Evolutionary conservation across 2,113 vertebrate species (phyloP), one percentile per base, ranked within the genome.

Genomic region (Upupa epops): DNA sequence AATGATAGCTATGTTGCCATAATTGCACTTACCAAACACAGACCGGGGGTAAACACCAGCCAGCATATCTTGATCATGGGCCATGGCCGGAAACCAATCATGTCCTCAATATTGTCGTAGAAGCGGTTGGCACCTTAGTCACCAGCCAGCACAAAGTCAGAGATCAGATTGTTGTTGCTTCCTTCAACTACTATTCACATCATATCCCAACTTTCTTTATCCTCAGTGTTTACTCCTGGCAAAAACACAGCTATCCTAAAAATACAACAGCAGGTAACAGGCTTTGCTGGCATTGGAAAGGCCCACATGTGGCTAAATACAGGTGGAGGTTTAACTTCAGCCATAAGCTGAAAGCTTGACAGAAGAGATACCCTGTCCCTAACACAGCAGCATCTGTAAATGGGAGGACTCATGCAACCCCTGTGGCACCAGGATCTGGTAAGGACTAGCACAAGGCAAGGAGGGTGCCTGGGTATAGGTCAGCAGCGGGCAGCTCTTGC

Each of bases 31-130:
- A 99, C 99, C 97, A 98, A 63, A 94, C 99, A 99, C 69, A 99
- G 80, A 3, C 98, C 95, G 1, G 99, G 99, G 54, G 99, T 99
- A 86, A 99, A 59, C 86, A 98, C 98, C 89, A 98, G 97, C 98
- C 99, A 98, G 94, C 98, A 99, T 65, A 98, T 97, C 95, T 99
- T 99, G 78, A 99, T 97, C 91, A 99, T 25, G 6, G 98, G 96
- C 79, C 97, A 96, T 0, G 99, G 99, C 45, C 96, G 98, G 95
- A 98, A 99, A 34, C 99, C 99, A 86, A 99, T 99, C 99, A 99
- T 99, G 95, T 99, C 98, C 86, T 98, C 98, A 5, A 99, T 61
- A 92, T 98, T 99, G 89, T 98, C 98, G 63, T 99, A 99, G 96
- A 99, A 98, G 79, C 98, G 98, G 51, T 99, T 96, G 7, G 98